phyloP scores from a whole-genome alignment of 2,797 vertebrate species.

The Mormyrus proboscirostris region DNA sequence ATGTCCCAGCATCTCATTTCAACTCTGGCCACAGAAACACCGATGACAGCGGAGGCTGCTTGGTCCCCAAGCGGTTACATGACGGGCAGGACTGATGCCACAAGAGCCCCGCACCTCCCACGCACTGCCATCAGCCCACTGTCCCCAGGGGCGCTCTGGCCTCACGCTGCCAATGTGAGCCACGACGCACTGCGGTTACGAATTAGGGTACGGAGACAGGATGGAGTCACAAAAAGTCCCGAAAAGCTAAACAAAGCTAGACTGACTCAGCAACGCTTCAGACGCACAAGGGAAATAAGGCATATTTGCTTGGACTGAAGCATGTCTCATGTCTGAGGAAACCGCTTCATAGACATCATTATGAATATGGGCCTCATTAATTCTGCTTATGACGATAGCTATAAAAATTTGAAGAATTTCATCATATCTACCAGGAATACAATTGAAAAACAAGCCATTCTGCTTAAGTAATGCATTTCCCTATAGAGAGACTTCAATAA shows the following conservation, averaged over 20 bases:
- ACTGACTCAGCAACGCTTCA: constrained; percentile 8
- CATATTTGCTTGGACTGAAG: constrained; percentile 34
- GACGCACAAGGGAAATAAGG: constrained; percentile 2
- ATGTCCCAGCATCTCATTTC: constrained; percentile 22
- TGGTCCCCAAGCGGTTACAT: not conserved
- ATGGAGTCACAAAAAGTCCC: constrained; percentile 16
- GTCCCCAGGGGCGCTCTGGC: not conserved
- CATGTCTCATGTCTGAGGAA: constrained; percentile 2
- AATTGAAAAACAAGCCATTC: not conserved
- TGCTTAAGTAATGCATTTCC: not conserved
- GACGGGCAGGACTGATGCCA: not conserved
- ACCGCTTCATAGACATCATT: not conserved
- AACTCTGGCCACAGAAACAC: constrained; percentile 7
- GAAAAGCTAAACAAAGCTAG: not conserved
- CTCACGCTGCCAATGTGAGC: not conserved
- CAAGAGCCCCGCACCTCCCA: not conserved
- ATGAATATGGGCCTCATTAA: constrained; percentile 8
- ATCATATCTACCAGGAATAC: not conserved
- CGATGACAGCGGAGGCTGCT: not conserved
- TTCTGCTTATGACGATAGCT: constrained; percentile 3
- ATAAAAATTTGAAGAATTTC: constrained; percentile 23
- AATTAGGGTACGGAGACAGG: constrained; percentile 26
- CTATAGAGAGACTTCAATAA: not conserved
- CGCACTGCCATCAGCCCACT: not conserved
- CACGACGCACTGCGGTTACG: not conserved